These are phyloP conservation scores for Rhynchotus rufescens DNA, from an alignment of 2,797 vertebrate species.

Conservation along the genomic window DNA sequence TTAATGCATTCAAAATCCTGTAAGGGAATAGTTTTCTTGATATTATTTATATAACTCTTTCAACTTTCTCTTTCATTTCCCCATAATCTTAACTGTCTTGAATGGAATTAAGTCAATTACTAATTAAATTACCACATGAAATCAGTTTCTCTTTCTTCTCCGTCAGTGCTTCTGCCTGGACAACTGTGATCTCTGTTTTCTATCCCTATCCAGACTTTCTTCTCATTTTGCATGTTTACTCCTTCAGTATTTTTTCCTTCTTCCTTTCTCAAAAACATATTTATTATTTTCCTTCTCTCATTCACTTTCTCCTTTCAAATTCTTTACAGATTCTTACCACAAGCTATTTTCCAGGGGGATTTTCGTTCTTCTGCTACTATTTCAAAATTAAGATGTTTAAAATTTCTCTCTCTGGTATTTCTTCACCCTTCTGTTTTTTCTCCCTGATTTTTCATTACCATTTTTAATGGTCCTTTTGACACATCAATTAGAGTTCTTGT, in stretches of 20 bases:
- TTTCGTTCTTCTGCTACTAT: not conserved
- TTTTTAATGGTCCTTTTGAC: not conserved
- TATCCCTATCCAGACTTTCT: not conserved
- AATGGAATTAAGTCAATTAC: not conserved
- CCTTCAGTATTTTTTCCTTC: not conserved
- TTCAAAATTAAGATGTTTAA: not conserved
- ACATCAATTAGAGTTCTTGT: not conserved
- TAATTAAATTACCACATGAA: not conserved
- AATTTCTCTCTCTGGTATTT: not conserved
- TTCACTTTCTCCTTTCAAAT: not conserved
- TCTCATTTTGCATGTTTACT: not conserved
- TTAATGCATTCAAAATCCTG: not conserved
- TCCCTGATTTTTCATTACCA: not conserved
- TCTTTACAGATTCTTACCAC: not conserved
- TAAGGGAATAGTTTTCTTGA: not conserved
- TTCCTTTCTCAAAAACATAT: not conserved
- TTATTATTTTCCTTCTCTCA: not conserved
- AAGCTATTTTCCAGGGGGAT: not conserved
- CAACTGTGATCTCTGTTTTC: not conserved
- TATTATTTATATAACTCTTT: not conserved
- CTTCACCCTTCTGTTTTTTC: not conserved
- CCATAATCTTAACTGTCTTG: not conserved
- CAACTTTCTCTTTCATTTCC: too few relatives aligned
- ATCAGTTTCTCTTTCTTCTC: not conserved
- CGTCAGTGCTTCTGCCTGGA: not conserved